A percentile compares a stretch with the other conserved stretches of the same genome.
Conservation (phyloP, 1,140 invertebrate species). For the Bombus huntii region DNA sequence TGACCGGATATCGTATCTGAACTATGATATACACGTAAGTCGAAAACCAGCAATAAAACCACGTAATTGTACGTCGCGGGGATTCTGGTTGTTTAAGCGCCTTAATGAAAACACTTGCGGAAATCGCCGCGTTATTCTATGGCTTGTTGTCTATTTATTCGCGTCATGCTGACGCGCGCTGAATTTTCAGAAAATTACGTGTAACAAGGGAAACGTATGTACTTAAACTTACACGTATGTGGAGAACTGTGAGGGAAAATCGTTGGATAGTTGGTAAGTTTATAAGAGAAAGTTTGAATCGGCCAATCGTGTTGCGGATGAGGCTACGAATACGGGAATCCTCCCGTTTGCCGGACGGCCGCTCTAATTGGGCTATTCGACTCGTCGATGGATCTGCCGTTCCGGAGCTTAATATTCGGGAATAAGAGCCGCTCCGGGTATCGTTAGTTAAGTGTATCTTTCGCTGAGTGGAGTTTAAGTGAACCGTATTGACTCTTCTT, state of each 20-base stretch:
- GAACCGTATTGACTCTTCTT: not conserved
- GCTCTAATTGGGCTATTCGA: slow-evolving; percentile 19
- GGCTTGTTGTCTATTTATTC: slow-evolving; percentile 26
- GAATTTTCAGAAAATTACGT: slow-evolving; percentile 1
- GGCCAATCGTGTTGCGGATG: not conserved
- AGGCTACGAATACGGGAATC: not conserved
- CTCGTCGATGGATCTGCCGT: not conserved
- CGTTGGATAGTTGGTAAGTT: not conserved
- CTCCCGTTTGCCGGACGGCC: not conserved
- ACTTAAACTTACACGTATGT: not conserved
- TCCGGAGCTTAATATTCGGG: not conserved
- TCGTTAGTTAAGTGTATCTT: slow-evolving; percentile 12
- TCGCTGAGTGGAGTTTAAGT: not conserved
- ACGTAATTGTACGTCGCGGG: not conserved
- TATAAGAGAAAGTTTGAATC: not conserved
- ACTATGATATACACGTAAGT: not conserved
- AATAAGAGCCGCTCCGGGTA: not conserved
- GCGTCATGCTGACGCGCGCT: not conserved
- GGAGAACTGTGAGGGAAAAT: not conserved
- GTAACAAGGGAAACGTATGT: not conserved
- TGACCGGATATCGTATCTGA: not conserved
- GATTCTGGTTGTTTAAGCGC: slow-evolving; percentile 11
- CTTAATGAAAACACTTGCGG: slow-evolving; percentile 7
- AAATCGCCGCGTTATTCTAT: not conserved
- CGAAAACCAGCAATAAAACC: not conserved